phyloP scores from a whole-genome alignment of 2,888 invertebrate genomes.

The Catocala sponsa region DNA sequence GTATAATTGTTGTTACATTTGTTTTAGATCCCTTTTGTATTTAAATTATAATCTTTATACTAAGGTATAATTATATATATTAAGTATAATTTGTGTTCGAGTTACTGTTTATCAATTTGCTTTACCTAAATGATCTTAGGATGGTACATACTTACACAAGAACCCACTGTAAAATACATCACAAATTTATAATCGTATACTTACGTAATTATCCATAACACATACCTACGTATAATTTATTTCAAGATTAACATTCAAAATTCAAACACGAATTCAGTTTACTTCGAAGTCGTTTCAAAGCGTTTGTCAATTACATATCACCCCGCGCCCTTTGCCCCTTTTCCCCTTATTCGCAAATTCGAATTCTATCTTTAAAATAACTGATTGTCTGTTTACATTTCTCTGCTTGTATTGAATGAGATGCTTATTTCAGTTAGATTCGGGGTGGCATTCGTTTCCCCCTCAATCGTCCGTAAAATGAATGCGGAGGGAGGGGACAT shows the following conservation, averaged over 20 bases:
- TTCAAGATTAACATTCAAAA: constrained; percentile 52
- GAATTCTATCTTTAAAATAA: constrained; percentile 82
- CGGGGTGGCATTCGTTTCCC: constrained; percentile 49
- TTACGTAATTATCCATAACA: constrained; percentile 6
- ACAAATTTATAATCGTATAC: too few relatives aligned
- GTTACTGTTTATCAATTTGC: too few relatives aligned
- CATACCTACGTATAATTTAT: constrained; percentile 31
- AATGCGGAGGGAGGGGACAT: constrained; percentile 29
- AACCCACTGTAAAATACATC: too few relatives aligned
- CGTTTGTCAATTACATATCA: constrained; percentile 73
- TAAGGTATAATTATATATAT: too few relatives aligned
- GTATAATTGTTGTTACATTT: too few relatives aligned
- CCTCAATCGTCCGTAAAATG: constrained; percentile 35
- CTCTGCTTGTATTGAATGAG: constrained; percentile 82
- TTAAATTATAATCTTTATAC: too few relatives aligned
- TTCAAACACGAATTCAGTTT: constrained; percentile 53
- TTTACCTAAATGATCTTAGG: too few relatives aligned
- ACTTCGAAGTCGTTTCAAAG: constrained; percentile 58
- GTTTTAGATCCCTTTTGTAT: too few relatives aligned
- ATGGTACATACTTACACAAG: too few relatives aligned
- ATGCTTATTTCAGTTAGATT: constrained; percentile 67
- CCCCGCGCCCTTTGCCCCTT: constrained; percentile 37
- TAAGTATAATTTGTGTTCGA: too few relatives aligned
- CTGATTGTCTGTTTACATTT: constrained; percentile 87
- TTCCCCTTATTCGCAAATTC: constrained; percentile 60